These are phyloP conservation scores for Spea hammondii DNA, from an alignment of 2,797 vertebrate genomes.

Conservation along the genomic window DNA sequence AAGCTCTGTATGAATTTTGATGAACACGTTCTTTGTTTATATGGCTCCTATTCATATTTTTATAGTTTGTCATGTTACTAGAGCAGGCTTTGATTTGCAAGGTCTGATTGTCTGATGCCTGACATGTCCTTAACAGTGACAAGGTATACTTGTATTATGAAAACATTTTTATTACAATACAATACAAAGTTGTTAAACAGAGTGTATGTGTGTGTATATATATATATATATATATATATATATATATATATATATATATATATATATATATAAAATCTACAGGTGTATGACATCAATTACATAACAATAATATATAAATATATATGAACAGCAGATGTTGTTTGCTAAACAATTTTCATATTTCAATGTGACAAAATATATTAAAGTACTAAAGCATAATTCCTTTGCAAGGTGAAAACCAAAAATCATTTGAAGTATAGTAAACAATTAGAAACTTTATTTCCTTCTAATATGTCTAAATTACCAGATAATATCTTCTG, in stretches of 20 bases:
- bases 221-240: conserved; percentile 31
- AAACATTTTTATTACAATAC: conserved; percentile 9
- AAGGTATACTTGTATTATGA: neutral
- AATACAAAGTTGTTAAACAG: conserved; percentile 16
- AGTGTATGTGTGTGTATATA: conserved; percentile 18
- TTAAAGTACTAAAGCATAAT: conserved; percentile 76
- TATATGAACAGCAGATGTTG: conserved; percentile 63
- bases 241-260: conserved; percentile 12
- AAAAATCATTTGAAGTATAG: conserved; percentile 74
- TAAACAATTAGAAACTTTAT: conserved; percentile 82
- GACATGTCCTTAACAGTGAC: neutral
- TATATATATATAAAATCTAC: conserved; percentile 25
- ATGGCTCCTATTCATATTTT: conserved; percentile 24
- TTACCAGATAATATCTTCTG: conserved; percentile 79
- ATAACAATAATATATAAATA: neutral
- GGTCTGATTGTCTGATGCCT: neutral
- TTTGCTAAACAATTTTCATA: conserved; percentile 72
- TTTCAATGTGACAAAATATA: conserved; percentile 80
- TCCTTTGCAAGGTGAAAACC: conserved; percentile 73
- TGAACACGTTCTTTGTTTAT: neutral
- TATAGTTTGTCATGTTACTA: neutral
- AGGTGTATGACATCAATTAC: conserved; percentile 16
- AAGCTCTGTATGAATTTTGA: conserved; percentile 6
- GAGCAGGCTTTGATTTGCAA: neutral
- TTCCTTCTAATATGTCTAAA: conserved; percentile 81